phyloP scores from a whole-genome alignment of 2,888 invertebrate species.

The Prosopocoilus inquinatus region DNA sequence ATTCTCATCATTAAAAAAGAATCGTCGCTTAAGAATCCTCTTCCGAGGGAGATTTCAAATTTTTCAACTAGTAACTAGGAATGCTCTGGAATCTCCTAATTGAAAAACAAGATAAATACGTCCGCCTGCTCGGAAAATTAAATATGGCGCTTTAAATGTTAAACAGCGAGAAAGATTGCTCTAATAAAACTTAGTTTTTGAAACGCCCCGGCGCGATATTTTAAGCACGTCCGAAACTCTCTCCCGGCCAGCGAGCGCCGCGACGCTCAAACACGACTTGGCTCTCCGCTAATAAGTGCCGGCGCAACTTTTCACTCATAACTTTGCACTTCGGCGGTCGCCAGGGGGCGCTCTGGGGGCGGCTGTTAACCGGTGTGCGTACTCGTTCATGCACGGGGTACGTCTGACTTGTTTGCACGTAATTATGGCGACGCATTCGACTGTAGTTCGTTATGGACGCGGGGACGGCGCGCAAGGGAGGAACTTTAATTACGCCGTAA shows the following conservation, averaged over 20 bases:
- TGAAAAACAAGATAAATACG: no score
- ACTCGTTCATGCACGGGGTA: slow-evolving; percentile 33
- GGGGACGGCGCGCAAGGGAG: slow-evolving; percentile 22
- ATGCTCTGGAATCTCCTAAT: no score
- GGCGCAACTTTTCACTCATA: slow-evolving; percentile 31
- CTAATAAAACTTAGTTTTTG: slow-evolving; percentile 17
- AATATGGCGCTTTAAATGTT: no score
- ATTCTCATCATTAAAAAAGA: neutral
- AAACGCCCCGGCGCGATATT: slow-evolving; percentile 1
- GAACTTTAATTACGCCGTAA: slow-evolving; percentile 43
- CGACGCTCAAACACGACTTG: slow-evolving; percentile 9
- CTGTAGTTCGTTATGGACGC: slow-evolving; percentile 39
- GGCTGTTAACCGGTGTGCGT: slow-evolving; percentile 30
- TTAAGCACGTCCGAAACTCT: slow-evolving; percentile 16
- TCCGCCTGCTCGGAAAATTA: no score
- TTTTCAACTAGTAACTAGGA: no score
- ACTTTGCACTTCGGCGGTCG: slow-evolving; percentile 31
- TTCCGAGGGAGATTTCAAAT: no score
- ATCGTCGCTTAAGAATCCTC: no score
- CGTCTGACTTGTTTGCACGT: slow-evolving; percentile 45
- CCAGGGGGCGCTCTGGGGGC: slow-evolving; percentile 4
- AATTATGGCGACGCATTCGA: slow-evolving; percentile 45
- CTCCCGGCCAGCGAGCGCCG: neutral
- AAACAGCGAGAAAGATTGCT: slow-evolving; percentile 18
- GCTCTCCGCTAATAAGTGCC: slow-evolving; percentile 13